A percentile compares a stretch with the other conserved stretches of the same genome.
phyloP scores from a whole-genome alignment of 2,797 vertebrate genomes.

The Hybognathus amarus region DNA sequence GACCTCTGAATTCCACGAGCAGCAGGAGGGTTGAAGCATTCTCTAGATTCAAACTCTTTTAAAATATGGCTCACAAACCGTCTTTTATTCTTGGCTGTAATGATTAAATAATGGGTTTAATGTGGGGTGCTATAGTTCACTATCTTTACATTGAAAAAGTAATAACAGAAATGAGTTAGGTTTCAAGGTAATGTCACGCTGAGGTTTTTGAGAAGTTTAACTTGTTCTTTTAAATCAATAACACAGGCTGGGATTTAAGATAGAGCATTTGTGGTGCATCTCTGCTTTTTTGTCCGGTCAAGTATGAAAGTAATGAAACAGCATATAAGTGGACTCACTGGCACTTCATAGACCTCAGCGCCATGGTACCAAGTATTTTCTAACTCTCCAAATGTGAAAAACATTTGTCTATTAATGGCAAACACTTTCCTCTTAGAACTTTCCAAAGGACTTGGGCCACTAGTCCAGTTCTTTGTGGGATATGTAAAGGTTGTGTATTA shows the following conservation, averaged over 20 bases:
- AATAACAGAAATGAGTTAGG: not conserved
- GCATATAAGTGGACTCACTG: slow-evolving; percentile 30
- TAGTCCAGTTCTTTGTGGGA: slow-evolving; percentile 65
- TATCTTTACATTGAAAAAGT: not conserved
- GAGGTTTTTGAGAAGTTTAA: not conserved
- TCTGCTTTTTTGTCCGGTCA: slow-evolving; percentile 18
- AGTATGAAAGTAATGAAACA: slow-evolving; percentile 43
- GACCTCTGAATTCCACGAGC: slow-evolving; percentile 61
- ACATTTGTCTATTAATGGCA: slow-evolving; percentile 73
- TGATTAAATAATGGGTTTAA: not conserved
- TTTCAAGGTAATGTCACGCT: not conserved
- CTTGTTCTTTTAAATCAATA: slow-evolving; percentile 16
- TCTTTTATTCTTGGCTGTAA: slow-evolving; percentile 1
- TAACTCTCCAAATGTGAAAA: slow-evolving; percentile 69
- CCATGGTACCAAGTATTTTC: slow-evolving; percentile 38
- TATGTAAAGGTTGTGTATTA: slow-evolving; percentile 59
- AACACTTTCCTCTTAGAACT: slow-evolving; percentile 60
- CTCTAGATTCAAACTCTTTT: slow-evolving; percentile 54
- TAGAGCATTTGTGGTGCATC: slow-evolving; percentile 4
- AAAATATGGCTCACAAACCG: slow-evolving; percentile 2
- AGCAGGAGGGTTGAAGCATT: slow-evolving; percentile 58
- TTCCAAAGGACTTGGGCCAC: slow-evolving; percentile 67
- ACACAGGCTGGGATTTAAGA: slow-evolving; percentile 17
- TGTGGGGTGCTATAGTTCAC: not conserved
- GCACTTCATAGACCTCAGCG: slow-evolving; percentile 36